Base-by-base conservation (phyloP, 1,140 invertebrate species). In the Drosophila mauritiana region DNA sequence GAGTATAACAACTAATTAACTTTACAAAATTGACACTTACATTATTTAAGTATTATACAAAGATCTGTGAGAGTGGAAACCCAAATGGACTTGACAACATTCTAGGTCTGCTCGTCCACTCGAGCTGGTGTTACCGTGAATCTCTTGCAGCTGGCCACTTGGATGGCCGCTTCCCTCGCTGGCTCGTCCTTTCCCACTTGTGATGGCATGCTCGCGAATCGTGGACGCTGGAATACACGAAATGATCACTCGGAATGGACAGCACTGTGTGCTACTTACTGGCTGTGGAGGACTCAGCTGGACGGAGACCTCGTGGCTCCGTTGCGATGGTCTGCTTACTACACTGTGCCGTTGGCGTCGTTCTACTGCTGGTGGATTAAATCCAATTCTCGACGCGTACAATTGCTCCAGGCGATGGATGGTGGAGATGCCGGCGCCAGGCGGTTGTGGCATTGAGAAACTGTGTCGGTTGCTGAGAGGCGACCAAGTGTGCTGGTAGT, bases 401-500 rank as follows among this genome's bases (percentile, higher is more conserved):
- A 91, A 40, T 51, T 90, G 74, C 27, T 91, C 90, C 34, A 91
- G 63, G 0, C 80, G 80, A 43, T 91, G 83, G 4, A 91, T 90
- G 10, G 90, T 90, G 10, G 69, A 63, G 10, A 82, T 76, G 0
- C 45, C 61, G 2, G 59, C 46, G 0, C 59, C 72, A 4, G 48
- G 45, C 17, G 51, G 48, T 37, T 78, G 67, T 2, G 31, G 31
- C 4, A 63, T 61, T 11, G 70, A 69, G 22, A 86, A 89, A 22
- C 72, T 78, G 34, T 91, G 83, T 0, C 83, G 63, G 36, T 69
- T 54, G 58, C 75, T 82, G 2, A 84, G 48, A 2, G 91, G 91
- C 22, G 91, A 92, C 91, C 91, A 92, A 4, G 91, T 92, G 43
- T 92, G 70, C 55, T 90, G 91, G 59, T 92, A 91, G 0, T 51